Evolutionary conservation across 2,888 invertebrate genomes (phyloP).

Genomic region (Limnephilus lunatus): DNA sequence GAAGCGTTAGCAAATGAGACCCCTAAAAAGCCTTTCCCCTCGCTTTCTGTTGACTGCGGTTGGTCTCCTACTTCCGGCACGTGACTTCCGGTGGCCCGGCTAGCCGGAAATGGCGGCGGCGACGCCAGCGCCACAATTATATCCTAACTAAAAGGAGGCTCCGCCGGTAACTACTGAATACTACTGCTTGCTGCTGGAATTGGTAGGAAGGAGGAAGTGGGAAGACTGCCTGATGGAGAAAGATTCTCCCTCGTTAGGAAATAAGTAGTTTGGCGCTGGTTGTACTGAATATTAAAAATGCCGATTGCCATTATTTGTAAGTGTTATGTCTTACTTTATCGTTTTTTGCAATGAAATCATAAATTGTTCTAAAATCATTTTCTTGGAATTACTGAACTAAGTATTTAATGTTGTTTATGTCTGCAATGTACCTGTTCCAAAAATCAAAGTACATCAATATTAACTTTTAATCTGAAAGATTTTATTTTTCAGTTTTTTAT

Average conservation of each 20-base stretch:
- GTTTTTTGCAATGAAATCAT: no score
- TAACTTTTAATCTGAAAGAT: no score
- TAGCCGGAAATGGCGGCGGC: conserved; percentile 62
- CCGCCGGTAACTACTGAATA: not conserved
- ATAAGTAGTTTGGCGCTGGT: conserved; percentile 17
- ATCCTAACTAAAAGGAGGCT: conserved; percentile 47
- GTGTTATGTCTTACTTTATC: no score
- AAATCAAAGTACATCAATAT: no score
- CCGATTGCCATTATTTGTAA: not conserved
- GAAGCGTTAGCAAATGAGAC: conserved; percentile 53
- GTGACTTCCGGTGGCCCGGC: conserved; percentile 59
- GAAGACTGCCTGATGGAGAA: conserved; percentile 13
- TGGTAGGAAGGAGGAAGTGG: not conserved
- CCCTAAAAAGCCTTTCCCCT: conserved; percentile 53
- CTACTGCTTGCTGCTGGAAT: not conserved
- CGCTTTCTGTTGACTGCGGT: conserved; percentile 62
- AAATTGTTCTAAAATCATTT: no score
- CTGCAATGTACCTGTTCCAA: no score
- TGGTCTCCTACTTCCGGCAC: conserved; percentile 55
- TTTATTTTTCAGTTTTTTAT: no score
- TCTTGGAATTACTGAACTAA: no score
- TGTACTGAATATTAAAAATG: not conserved
- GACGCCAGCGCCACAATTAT: conserved; percentile 58
- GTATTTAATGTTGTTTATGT: no score
- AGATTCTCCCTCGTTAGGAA: conserved; percentile 32